phyloP scores from a whole-genome alignment of 2,113 vertebrate genomes.

The Bagarius yarrelli region DNA sequence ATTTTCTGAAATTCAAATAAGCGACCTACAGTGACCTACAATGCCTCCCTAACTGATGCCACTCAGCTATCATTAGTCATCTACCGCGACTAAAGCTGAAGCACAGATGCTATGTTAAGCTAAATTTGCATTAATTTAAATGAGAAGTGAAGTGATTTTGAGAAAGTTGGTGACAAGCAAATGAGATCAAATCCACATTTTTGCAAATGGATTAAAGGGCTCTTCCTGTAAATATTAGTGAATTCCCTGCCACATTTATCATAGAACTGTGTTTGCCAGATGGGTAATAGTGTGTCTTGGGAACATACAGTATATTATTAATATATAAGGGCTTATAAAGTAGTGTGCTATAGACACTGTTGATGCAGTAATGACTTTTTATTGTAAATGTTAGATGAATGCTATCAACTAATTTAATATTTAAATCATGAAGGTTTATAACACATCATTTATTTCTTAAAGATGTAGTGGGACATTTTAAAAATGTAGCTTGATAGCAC shows the following conservation, averaged over 20 bases:
- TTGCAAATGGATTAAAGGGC: background rate
- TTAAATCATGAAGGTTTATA: too few species aligned
- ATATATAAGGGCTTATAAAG: background rate
- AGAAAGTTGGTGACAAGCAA: background rate
- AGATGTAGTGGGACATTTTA: too few species aligned
- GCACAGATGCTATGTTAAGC: background rate
- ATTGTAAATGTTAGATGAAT: background rate
- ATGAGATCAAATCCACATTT: background rate
- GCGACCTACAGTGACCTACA: background rate
- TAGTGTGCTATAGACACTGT: too few species aligned
- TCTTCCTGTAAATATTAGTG: background rate
- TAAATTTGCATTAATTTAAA: background rate
- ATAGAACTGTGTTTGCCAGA: background rate
- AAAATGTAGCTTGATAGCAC: too few species aligned
- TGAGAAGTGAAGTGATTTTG: background rate
- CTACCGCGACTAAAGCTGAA: background rate
- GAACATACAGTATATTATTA: too few species aligned
- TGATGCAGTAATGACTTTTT: background rate
- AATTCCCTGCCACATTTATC: too few species aligned
- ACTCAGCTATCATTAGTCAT: background rate
- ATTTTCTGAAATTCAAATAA: background rate
- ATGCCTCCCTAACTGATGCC: background rate
- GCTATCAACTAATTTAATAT: background rate
- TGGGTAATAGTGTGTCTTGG: background rate
- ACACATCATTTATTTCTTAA: too few species aligned